phyloP scores from a whole-genome alignment of 2,888 invertebrate genomes.

The Stenotaenia linearis region DNA sequence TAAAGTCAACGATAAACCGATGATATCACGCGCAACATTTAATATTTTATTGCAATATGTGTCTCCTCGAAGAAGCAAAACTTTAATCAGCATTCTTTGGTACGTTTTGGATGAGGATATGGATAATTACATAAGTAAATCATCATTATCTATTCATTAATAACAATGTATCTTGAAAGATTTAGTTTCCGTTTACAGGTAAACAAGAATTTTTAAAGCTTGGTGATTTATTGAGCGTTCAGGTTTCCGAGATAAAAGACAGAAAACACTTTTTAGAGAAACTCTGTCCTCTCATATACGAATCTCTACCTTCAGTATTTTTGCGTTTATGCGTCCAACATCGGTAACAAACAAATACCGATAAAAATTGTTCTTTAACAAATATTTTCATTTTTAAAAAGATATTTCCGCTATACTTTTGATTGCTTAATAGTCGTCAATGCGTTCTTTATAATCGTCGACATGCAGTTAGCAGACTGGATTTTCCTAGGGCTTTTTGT shows the following conservation, averaged over 20 bases:
- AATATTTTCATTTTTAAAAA: no score
- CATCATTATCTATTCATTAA: no score
- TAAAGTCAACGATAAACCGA: constrained; percentile 37
- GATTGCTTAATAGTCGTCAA: constrained; percentile 50
- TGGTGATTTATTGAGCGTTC: constrained; percentile 49
- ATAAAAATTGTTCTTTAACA: no score
- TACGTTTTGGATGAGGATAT: constrained; percentile 47
- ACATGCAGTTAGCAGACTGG: constrained; percentile 48
- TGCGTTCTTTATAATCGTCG: constrained; percentile 48
- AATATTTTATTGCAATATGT: constrained; percentile 44
- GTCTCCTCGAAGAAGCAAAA: constrained; percentile 41
- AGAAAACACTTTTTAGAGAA: constrained; percentile 44
- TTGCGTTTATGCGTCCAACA: constrained; percentile 44
- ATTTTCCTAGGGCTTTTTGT: constrained; percentile 48
- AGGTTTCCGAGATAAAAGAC: constrained; percentile 47
- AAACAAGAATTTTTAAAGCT: constrained; percentile 46
- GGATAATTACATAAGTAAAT: constrained; percentile 42
- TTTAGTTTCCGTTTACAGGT: constrained; percentile 37
- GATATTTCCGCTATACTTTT: constrained; percentile 48
- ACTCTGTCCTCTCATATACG: constrained; percentile 43
- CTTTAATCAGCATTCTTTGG: constrained; percentile 46
- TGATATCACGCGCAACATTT: constrained; percentile 44
- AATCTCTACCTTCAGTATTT: constrained; percentile 42
- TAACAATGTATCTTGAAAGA: no score
- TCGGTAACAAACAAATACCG: constrained; percentile 38